Evolutionary conservation across 2,888 invertebrate species (phyloP), one percentile per base, ranked within the genome.

Genomic region (Melanchra persicariae): DNA sequence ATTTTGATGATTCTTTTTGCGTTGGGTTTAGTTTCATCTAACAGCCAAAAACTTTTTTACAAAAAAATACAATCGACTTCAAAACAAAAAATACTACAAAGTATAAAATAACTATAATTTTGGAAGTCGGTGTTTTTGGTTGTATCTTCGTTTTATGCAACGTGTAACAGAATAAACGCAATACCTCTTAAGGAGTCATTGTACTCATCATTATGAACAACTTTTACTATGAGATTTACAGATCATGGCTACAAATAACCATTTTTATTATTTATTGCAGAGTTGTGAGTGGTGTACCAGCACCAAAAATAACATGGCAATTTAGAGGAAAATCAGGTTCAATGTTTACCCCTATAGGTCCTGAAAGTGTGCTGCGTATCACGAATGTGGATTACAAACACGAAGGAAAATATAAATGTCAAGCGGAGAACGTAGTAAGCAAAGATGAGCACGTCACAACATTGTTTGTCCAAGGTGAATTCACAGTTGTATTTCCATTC

Each of bases 221-320:
- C n/a, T n/a, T n/a, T n/a, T n/a, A n/a, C n/a, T n/a, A n/a, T n/a
- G n/a, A n/a, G 7, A 8, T 34, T 7, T 34, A 34, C 34, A 34
- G 34, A 34, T 34, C 24, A 19, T 15, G 17, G 10, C 15, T 45
- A 15, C 37, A 30, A 49, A 19, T 22, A 52, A 26, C 1, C 5
- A 0, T 15, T 66, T 22, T 40, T 5, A 19, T 40, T 34, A 59
- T 47, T 64, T 24, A 0, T 80, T 62, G 10, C 60, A 80, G 79
- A 47, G 26, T 79, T 58, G 10, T 55, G 9, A 69, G 45, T 10
- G 80, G 80, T 45, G 0, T 70, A 26, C 79, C 83, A 51, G 15
- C 34, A 60, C 83, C 83, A 47, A 79, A 70, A 22, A 61, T 81
- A 52, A 67, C 63, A 24, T 82, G 81, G 81, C 47, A 63, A 19